Conservation (phyloP, 2,113 vertebrate species). For the Panurus biarmicus region DNA sequence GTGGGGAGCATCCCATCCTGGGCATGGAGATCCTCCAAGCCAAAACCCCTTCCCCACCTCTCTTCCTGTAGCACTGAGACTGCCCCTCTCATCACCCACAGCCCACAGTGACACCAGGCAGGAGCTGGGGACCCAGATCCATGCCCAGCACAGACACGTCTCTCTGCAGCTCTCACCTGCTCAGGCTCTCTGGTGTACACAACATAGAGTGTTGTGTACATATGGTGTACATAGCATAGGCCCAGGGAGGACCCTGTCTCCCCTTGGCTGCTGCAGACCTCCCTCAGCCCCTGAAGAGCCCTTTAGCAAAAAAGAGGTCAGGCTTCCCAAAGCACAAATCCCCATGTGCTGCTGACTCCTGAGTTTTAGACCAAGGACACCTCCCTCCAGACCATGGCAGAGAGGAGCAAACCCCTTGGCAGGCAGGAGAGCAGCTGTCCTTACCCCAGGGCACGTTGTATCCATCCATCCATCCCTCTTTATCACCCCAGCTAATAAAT, state of each 20-base stretch:
- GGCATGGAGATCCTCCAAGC: background rate
- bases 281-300: background rate
- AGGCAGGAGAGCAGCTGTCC: background rate
- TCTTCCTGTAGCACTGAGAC: background rate
- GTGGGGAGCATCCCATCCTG: fast-evolving
- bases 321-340: background rate
- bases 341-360: background rate
- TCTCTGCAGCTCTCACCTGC: background rate
- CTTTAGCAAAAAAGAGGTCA: background rate
- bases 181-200: background rate
- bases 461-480: background rate
- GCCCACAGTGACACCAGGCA: background rate
- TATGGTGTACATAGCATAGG: too few relatives aligned
- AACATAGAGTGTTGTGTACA: too few relatives aligned
- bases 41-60: background rate
- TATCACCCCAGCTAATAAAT: background rate
- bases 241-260: background rate
- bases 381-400: background rate
- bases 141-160: fast-evolving
- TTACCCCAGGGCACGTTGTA: background rate
- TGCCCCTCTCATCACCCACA: background rate
- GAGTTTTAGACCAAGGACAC: background rate
- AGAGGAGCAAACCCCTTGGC: background rate
- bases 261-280: background rate
- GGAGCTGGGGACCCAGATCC: background rate